Percentiles rank a stretch among this genome's conserved stretches.
phyloP scores from a whole-genome alignment of 2,113 vertebrate genomes.

The Malurus elegans region DNA sequence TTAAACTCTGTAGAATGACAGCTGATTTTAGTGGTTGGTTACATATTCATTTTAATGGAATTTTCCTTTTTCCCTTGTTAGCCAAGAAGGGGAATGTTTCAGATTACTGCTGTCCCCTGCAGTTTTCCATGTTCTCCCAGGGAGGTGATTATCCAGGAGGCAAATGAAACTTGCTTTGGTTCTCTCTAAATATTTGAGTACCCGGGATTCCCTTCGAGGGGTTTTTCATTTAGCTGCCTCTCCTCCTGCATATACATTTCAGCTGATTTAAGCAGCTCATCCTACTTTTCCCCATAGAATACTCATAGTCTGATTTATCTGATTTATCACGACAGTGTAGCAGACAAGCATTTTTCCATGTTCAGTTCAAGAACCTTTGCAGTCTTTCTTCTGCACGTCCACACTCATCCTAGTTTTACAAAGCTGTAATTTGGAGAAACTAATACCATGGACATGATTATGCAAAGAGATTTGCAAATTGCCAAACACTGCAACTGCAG shows the following conservation, averaged over 20 bases:
- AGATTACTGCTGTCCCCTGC: not conserved
- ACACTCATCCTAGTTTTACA: not conserved
- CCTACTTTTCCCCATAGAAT: not conserved
- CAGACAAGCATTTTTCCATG: not conserved
- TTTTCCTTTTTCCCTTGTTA: not conserved
- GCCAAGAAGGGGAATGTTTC: not conserved
- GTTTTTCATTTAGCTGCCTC: not conserved
- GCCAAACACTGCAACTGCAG: not conserved
- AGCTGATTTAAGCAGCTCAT: not conserved
- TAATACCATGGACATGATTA: not conserved
- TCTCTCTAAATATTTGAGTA: slow-evolving; percentile 45
- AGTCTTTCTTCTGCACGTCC: not conserved
- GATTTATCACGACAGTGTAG: not conserved
- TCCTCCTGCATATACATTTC: not conserved
- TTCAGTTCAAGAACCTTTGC: not conserved
- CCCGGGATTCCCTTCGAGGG: not conserved
- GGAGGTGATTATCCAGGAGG: not conserved
- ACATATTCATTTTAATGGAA: slow-evolving; percentile 12
- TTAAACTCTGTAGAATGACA: not conserved
- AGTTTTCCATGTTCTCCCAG: not conserved
- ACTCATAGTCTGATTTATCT: not conserved
- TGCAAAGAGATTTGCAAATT: not conserved
- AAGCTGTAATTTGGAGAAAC: not conserved
- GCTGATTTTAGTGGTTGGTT: not conserved
- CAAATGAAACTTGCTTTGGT: slow-evolving; percentile 5